Evolutionary conservation across 2,888 invertebrate genomes (phyloP).

Genomic region (Mayetiola destructor): DNA sequence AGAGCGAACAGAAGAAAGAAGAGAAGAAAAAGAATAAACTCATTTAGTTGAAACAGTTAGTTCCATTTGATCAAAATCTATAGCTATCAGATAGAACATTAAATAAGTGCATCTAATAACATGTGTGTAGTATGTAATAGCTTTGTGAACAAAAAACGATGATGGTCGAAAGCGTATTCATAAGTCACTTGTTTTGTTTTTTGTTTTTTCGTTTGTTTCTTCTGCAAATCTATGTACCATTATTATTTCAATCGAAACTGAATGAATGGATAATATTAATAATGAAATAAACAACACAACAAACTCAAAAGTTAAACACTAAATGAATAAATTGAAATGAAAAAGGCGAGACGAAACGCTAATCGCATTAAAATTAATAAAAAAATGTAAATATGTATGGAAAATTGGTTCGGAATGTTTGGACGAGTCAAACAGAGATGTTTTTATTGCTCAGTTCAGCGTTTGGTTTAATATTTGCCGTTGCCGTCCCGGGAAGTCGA

Average conservation of each 20-base stretch:
- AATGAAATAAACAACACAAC: too few relatives aligned
- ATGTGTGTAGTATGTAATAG: not conserved
- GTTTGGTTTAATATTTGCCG: too few relatives aligned
- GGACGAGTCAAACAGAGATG: too few relatives aligned
- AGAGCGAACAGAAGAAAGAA: too few relatives aligned
- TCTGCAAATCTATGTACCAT: too few relatives aligned
- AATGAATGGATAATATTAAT: too few relatives aligned
- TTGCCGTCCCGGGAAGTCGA: not conserved
- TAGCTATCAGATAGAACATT: too few relatives aligned
- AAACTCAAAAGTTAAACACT: not conserved
- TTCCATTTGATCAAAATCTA: constrained; percentile 7
- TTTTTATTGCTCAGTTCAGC: too few relatives aligned
- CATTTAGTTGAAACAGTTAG: not conserved
- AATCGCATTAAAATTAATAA: not conserved
- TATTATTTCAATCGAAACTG: not conserved
- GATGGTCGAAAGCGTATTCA: not conserved
- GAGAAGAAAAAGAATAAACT: too few relatives aligned
- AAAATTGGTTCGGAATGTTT: not conserved
- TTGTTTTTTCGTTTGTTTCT: not conserved
- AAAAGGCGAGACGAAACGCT: not conserved
- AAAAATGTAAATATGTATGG: not conserved
- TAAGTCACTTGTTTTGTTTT: not conserved
- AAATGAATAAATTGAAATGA: not conserved
- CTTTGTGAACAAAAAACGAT: not conserved
- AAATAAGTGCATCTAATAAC: not conserved